Evolutionary conservation across 1,140 invertebrate genomes (phyloP), one percentile per base, ranked within the genome.

Genomic region (Brachionus rubens): DNA sequence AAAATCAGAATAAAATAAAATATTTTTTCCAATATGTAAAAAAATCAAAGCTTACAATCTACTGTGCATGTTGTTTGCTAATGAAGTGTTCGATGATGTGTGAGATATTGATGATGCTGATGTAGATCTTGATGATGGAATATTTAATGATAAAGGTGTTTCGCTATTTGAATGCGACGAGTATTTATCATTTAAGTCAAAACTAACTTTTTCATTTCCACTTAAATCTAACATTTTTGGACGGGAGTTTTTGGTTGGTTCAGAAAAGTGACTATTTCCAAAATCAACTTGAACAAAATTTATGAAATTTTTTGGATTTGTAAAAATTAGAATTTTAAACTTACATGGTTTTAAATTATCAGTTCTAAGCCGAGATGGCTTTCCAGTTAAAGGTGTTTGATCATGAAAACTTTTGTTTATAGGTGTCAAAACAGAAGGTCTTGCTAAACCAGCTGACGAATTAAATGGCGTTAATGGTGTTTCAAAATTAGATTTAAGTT

Each of bases 231-330:
- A 19, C n/a, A 3, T 9, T 65, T 21, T 12, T 36, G n/a, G 41
- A 65, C n/a, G 43, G n/a, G 2, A 2, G 3, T 46, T 46, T 46
- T 65, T 65, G 7, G 41, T 65, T 62, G 30, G 30, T 9, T 62
- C 56, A 9, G 21, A 24, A 46, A 24, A 24, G 26, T 43, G 7
- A 0, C 59, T 19, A 43, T 21, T 43, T 4, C 16, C 19, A 10
- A 65, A 65, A 10, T 65, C 41, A 24, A 65, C 59, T 65, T 62
- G 30, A 24, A 36, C 36, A 36, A 59, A 59, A 21, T 6, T 36
- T 33, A 59, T 14, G n/a, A 28, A 59, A 33, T 36, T 36, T n/a
- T 59, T 16, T 19, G 9, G 9, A 36, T 9, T 3, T 36, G 33
- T 5, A 36, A 36, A 36, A 5, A 5, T 36, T 5, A 5, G 3